Percentiles rank a stretch among this genome's conserved stretches.
phyloP scores from a whole-genome alignment of 2,888 invertebrate species.

The Blastobasis adustella region DNA sequence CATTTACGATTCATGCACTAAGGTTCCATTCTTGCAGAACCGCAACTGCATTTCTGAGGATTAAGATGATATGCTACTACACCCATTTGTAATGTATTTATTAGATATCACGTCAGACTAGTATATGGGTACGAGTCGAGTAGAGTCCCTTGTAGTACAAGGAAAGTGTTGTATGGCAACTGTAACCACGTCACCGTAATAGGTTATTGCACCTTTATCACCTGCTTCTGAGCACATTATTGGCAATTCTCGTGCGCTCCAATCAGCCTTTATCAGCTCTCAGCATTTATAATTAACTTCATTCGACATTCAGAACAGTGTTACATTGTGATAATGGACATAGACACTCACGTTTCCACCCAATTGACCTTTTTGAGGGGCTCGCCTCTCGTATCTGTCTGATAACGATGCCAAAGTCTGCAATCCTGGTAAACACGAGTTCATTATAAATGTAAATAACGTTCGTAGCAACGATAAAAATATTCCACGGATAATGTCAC shows the following conservation, averaged over 20 bases:
- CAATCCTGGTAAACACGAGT: neutral
- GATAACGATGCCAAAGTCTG: slow-evolving; percentile 10
- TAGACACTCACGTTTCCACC: neutral
- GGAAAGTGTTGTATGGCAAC: too few species aligned
- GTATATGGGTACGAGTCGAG: too few species aligned
- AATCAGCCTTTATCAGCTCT: neutral
- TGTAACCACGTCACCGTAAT: neutral
- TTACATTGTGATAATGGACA: neutral
- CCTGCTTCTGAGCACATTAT: neutral
- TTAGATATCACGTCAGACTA: too few species aligned
- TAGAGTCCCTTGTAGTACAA: too few species aligned
- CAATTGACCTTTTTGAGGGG: slow-evolving; percentile 4
- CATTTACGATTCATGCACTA: too few species aligned
- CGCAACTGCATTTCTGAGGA: too few species aligned
- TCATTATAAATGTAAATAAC: neutral
- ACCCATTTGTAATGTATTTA: too few species aligned
- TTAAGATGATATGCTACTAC: too few species aligned
- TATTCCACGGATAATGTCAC: neutral
- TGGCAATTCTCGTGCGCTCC: neutral
- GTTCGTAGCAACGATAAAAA: neutral
- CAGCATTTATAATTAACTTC: too few species aligned
- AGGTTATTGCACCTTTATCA: neutral
- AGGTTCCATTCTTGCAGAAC: too few species aligned
- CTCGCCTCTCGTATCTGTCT: slow-evolving; percentile 9
- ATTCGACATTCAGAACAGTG: too few species aligned